Evolutionary conservation across 2,888 invertebrate species (phyloP).

Genomic region (Meta bourneti): DNA sequence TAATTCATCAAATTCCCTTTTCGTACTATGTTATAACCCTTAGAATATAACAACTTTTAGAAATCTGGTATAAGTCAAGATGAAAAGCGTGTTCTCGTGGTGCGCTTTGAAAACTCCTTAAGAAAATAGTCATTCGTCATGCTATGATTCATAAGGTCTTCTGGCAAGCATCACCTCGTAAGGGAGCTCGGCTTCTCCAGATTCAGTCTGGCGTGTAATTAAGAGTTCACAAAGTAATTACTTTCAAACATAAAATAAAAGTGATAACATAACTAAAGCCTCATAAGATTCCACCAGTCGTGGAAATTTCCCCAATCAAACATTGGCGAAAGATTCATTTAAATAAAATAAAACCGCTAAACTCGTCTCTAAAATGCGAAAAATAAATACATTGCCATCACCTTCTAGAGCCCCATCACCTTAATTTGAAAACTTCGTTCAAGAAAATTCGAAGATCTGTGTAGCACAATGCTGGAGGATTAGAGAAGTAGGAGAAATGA

Average conservation of each 20-base stretch:
- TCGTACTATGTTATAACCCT: too few relatives aligned
- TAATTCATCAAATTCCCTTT: too few relatives aligned
- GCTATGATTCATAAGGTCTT: background rate
- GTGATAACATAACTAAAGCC: background rate
- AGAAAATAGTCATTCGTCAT: background rate
- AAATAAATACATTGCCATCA: background rate
- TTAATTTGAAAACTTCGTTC: conserved; percentile 1
- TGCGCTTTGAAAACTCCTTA: background rate
- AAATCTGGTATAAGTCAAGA: background rate
- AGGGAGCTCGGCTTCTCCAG: background rate
- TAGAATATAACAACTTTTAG: too few relatives aligned
- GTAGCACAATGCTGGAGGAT: background rate
- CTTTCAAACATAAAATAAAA: background rate
- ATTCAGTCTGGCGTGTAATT: background rate
- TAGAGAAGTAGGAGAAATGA: background rate
- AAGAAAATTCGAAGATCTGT: background rate
- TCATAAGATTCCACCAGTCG: background rate
- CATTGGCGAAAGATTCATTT: background rate
- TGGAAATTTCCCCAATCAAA: background rate
- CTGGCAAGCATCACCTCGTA: background rate
- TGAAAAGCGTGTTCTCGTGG: background rate
- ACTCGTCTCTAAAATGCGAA: background rate
- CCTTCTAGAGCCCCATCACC: background rate
- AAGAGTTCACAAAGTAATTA: background rate
- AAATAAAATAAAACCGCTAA: background rate